phyloP scores from a whole-genome alignment of 2,113 vertebrate genomes.

The Odobenus rosmarus region DNA sequence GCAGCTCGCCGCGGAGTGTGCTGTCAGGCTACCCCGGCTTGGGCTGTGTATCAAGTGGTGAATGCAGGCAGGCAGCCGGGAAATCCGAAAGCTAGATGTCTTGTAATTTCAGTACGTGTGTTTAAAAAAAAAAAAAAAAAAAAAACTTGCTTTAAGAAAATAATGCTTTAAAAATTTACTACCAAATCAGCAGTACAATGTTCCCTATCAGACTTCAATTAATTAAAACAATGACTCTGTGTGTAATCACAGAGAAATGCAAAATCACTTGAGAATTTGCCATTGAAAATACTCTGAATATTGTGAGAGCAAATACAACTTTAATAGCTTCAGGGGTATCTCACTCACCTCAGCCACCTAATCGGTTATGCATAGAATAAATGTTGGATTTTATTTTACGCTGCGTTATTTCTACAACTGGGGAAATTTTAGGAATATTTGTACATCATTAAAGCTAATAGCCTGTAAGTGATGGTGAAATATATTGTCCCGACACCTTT shows the following conservation, averaged over 20 bases:
- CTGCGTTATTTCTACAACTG: background rate
- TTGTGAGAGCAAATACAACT: background rate
- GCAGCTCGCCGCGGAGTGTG: background rate
- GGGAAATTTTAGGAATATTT: background rate
- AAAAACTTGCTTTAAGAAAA: background rate
- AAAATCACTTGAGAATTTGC: background rate
- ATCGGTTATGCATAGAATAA: background rate
- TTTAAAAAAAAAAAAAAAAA: background rate
- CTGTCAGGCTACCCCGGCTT: background rate
- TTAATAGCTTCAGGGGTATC: background rate
- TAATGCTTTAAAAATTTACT: background rate
- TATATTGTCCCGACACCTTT: background rate
- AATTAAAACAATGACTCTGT: constrained; percentile 17
- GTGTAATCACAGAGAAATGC: background rate
- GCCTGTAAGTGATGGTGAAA: background rate
- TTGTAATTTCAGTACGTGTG: background rate
- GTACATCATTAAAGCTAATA: background rate
- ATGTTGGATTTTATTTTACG: background rate
- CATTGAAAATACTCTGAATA: background rate
- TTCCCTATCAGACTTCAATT: background rate
- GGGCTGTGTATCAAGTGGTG: background rate
- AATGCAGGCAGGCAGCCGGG: background rate
- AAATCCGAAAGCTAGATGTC: background rate
- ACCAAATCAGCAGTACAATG: background rate
- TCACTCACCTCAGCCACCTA: background rate